phyloP scores from a whole-genome alignment of 2,888 invertebrate genomes.

The Heliconius ismenius region DNA sequence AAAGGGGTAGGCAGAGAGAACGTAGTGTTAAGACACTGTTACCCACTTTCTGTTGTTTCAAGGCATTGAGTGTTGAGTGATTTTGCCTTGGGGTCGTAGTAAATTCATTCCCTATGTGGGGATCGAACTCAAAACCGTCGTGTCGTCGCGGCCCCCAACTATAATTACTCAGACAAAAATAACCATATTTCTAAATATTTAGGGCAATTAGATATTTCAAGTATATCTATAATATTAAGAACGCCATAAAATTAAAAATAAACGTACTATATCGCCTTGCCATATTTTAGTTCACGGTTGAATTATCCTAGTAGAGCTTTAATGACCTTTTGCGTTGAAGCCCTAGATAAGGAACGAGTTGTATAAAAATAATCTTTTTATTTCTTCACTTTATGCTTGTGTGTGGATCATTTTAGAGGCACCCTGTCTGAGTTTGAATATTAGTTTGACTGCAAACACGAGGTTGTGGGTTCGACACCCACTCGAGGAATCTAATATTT shows the following conservation, averaged over 20 bases:
- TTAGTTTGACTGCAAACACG: too few relatives aligned
- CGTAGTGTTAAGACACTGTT: too few relatives aligned
- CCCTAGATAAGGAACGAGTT: conserved; percentile 19
- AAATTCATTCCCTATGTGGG: too few relatives aligned
- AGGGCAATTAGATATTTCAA: neutral
- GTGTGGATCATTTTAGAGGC: neutral
- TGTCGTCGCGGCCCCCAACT: too few relatives aligned
- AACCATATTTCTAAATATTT: neutral
- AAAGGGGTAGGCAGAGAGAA: too few relatives aligned
- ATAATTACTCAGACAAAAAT: too few relatives aligned
- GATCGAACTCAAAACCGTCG: too few relatives aligned
- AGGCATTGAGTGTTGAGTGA: too few relatives aligned
- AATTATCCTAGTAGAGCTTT: conserved; percentile 23
- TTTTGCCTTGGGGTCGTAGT: too few relatives aligned
- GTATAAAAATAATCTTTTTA: conserved; percentile 22
- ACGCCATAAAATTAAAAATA: conserved; percentile 16
- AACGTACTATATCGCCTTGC: conserved; percentile 13
- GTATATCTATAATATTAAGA: conserved; percentile 9
- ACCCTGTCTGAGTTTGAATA: neutral
- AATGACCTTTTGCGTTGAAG: conserved; percentile 34
- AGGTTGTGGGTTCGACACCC: too few relatives aligned
- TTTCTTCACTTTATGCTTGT: conserved; percentile 4
- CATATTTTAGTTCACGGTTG: conserved; percentile 29
- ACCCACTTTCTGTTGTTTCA: too few relatives aligned
- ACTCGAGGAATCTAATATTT: too few relatives aligned